These are phyloP conservation scores for Hydrocynus forskahlii DNA, from an alignment of 2,797 vertebrate species.

Conservation along the genomic window DNA sequence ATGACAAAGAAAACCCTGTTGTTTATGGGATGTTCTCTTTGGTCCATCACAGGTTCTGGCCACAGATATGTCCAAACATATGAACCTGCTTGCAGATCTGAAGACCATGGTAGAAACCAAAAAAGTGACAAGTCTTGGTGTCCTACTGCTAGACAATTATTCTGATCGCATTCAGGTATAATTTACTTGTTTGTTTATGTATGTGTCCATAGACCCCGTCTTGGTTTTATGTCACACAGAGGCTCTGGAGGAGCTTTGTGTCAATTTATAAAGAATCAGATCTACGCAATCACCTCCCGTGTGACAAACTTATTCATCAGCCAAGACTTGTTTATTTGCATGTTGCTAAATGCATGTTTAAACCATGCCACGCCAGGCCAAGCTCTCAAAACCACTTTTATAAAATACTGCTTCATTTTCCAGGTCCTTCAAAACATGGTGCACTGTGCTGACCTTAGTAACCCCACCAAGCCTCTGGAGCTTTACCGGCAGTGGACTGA, in stretches of 20 bases:
- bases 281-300: not conserved
- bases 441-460: slow-evolving; percentile 83
- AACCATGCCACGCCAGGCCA: not conserved
- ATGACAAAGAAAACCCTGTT: not conserved
- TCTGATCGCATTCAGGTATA: slow-evolving; percentile 89
- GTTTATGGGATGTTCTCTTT: not conserved
- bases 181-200: not conserved
- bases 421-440: slow-evolving; percentile 75
- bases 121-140: slow-evolving; percentile 92
- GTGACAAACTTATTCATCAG: not conserved
- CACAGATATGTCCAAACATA: slow-evolving; percentile 96
- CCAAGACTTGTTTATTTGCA: not conserved
- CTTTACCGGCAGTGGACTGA: slow-evolving; percentile 82
- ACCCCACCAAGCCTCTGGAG: slow-evolving; percentile 80
- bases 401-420: not conserved
- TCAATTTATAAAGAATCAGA: not conserved
- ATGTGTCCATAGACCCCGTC: too few species aligned
- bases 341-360: not conserved
- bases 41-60: slow-evolving; percentile 82
- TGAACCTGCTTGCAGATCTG: slow-evolving; percentile 91
- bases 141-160: slow-evolving; percentile 92
- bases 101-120: slow-evolving; percentile 98
- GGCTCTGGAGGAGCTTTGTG: too few species aligned
- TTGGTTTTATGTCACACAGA: too few species aligned
- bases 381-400: not conserved